Percentiles rank a stretch among this genome's conserved stretches.
Evolutionary conservation across 2,888 invertebrate genomes (phyloP).

Genomic region (Aporophyla nigra): DNA sequence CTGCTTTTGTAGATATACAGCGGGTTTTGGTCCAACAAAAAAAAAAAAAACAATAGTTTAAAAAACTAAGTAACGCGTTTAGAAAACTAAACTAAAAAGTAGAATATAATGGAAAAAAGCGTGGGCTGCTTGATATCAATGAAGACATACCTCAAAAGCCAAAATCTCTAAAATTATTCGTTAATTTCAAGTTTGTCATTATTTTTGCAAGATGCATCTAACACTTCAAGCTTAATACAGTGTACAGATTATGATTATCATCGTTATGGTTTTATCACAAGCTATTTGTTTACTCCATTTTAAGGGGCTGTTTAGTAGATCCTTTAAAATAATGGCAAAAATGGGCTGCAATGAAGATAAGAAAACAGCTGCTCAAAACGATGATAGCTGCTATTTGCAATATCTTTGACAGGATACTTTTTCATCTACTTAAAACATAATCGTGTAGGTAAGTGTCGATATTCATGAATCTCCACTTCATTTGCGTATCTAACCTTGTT

Average conservation of each 20-base stretch:
- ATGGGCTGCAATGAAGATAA: conserved; percentile 37
- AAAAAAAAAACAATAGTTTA: no score
- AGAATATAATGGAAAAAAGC: no score
- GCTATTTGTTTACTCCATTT: neutral
- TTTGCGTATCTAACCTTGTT: neutral
- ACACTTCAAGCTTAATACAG: neutral
- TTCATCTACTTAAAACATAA: neutral
- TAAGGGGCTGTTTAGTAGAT: neutral
- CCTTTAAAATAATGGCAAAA: conserved; percentile 31
- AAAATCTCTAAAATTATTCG: neutral
- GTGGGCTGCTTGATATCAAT: no score
- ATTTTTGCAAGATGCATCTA: neutral
- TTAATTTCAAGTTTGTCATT: no score
- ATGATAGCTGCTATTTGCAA: neutral
- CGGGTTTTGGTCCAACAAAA: no score
- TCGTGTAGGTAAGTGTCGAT: neutral
- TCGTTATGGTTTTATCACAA: neutral
- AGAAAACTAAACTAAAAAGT: no score
- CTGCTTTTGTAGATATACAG: no score
- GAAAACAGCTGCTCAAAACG: neutral
- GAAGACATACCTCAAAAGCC: no score
- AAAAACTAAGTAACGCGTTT: no score
- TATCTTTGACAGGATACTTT: neutral
- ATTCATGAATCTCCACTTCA: neutral
- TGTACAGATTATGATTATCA: no score